Conservation (phyloP, 2,888 invertebrate genomes). For the Willowsia nigromaculata region DNA sequence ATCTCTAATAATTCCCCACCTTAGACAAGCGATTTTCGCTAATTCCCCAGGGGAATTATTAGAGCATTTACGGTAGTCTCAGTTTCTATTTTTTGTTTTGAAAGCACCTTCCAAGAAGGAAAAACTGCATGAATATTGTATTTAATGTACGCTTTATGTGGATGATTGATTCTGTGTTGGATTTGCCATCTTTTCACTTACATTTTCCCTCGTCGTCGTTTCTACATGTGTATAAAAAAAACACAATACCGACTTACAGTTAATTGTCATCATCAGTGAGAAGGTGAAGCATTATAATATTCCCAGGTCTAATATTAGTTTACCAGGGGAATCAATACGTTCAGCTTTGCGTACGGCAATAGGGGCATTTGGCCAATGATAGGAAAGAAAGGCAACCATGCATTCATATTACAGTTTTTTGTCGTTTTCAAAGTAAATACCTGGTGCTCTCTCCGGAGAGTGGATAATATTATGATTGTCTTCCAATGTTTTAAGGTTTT, state of each 20-base stretch:
- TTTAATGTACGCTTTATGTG: not conserved
- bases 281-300: not conserved
- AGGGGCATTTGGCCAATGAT: not conserved
- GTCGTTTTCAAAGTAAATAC: constrained; percentile 6
- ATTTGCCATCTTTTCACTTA: constrained; percentile 28
- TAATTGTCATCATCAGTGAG: constrained; percentile 36
- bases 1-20: too few species aligned
- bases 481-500: constrained; percentile 38
- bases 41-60: constrained; percentile 19
- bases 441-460: not conserved
- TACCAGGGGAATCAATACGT: not conserved
- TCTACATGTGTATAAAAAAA: not conserved
- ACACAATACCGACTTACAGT: not conserved
- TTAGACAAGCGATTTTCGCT: constrained; percentile 3
- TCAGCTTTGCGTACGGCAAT: not conserved
- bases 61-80: not conserved
- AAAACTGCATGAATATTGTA: not conserved
- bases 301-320: not conserved
- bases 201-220: not conserved
- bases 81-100: constrained; percentile 9
- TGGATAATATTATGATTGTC: not conserved
- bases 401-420: not conserved
- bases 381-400: not conserved
- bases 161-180: constrained; percentile 17
- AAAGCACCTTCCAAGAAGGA: not conserved